A percentile compares a stretch with the other conserved stretches of the same genome.
Conservation (phyloP, 2,113 vertebrate species). For the Pedionomus torquatus region DNA sequence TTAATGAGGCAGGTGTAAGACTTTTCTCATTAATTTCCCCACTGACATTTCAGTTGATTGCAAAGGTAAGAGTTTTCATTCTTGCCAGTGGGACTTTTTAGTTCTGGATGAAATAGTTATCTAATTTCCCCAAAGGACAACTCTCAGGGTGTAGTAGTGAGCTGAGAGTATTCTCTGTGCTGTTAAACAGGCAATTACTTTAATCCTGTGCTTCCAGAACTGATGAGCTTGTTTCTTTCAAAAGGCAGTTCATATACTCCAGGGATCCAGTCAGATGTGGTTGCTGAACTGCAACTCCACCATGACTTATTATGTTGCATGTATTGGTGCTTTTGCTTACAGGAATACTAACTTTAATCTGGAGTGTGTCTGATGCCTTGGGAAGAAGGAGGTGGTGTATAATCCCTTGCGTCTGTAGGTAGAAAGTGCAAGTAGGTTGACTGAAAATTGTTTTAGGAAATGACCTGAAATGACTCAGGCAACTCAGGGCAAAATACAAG, state of each 20-base stretch:
- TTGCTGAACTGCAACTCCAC: not conserved
- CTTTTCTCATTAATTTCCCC: conserved; percentile 2
- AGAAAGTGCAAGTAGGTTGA: not conserved
- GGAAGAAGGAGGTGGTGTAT: not conserved
- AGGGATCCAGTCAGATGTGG: not conserved
- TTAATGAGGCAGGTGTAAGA: not conserved
- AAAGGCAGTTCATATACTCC: not conserved
- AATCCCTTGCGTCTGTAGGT: not conserved
- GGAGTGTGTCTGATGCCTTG: not conserved
- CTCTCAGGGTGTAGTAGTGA: not conserved
- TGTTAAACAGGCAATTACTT: not conserved
- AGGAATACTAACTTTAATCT: not conserved
- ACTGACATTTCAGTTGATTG: not conserved
- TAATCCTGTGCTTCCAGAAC: not conserved
- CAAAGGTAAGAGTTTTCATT: not conserved
- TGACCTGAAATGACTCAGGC: not conserved
- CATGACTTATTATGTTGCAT: not conserved
- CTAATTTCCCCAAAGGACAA: not conserved
- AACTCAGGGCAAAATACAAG: too few species aligned
- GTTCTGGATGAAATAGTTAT: not conserved
- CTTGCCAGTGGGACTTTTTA: not conserved
- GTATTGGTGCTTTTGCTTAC: not conserved
- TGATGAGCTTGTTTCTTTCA: not conserved
- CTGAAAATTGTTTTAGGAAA: not conserved
- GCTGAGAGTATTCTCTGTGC: not conserved